Conservation (phyloP, 2,888 invertebrate genomes). For the Eudemis profundana region DNA sequence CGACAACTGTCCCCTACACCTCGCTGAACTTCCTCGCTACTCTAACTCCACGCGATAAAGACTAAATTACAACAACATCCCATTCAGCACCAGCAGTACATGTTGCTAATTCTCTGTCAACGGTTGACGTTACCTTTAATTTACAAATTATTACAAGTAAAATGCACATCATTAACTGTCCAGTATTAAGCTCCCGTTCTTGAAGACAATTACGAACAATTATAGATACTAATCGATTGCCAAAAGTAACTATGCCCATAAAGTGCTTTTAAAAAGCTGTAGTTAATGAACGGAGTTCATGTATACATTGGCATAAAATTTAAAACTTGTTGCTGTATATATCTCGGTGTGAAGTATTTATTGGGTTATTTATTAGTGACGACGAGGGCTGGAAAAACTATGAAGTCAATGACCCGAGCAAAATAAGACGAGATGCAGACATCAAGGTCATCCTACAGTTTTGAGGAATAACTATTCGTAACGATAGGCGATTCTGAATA, state of each 20-base stretch:
- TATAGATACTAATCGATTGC: background rate
- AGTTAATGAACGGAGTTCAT: background rate
- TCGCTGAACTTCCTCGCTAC: conserved; percentile 23
- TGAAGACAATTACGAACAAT: conserved; percentile 12
- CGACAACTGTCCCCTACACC: conserved; percentile 40
- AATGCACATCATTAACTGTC: conserved; percentile 56
- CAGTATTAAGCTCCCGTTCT: conserved; percentile 26
- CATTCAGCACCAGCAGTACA: conserved; percentile 45
- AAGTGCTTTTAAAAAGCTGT: conserved; percentile 2
- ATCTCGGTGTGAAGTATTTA: background rate
- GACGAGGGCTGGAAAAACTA: conserved; percentile 9
- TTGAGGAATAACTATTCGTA: background rate
- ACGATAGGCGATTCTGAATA: too few species aligned
- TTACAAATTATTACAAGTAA: conserved; percentile 66
- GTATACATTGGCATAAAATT: conserved; percentile 1
- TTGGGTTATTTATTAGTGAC: background rate
- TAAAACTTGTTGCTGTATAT: background rate
- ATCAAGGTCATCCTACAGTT: background rate
- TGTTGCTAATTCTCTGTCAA: conserved; percentile 48
- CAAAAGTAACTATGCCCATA: background rate
- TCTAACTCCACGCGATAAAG: conserved; percentile 52
- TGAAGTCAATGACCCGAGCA: conserved; percentile 16
- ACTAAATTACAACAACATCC: conserved; percentile 47
- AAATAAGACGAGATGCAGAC: conserved; percentile 4
- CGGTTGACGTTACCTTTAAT: conserved; percentile 61